These are phyloP conservation scores for Sylvia atricapilla DNA, from an alignment of 2,113 vertebrate species.

Conservation along the genomic window DNA sequence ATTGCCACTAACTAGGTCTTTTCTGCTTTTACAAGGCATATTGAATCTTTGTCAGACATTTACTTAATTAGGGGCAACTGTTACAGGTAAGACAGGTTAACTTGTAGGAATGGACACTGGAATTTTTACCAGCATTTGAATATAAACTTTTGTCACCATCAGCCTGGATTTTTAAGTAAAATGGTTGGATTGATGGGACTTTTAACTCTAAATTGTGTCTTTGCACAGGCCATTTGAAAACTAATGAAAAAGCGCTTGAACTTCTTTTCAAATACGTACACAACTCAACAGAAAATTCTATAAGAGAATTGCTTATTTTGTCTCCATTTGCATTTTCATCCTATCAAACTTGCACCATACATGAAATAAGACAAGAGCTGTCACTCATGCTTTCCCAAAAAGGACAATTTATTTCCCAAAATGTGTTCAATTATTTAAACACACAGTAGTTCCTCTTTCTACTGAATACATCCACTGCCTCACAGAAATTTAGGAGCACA, in stretches of 20 bases:
- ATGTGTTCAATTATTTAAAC: conserved; percentile 5
- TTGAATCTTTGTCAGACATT: background rate
- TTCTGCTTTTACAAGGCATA: background rate
- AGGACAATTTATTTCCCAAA: background rate
- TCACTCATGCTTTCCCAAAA: background rate
- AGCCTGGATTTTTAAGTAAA: background rate
- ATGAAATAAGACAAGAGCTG: background rate
- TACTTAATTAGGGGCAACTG: background rate
- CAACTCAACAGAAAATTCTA: background rate
- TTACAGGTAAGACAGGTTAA: background rate
- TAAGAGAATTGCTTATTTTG: background rate
- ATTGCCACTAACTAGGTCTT: background rate
- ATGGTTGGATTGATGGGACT: background rate
- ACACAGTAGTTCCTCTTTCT: background rate
- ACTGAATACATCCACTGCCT: background rate
- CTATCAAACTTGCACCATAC: background rate
- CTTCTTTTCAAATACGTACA: background rate
- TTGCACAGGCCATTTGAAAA: background rate
- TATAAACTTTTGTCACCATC: background rate
- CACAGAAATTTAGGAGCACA: background rate
- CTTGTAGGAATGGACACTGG: background rate
- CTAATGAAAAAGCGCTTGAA: background rate
- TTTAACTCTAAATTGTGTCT: background rate
- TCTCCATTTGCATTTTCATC: conserved; percentile 3
- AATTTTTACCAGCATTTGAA: conserved; percentile 13